Base-by-base conservation (phyloP, 2,797 vertebrate species). In the Brachyrhaphis roseni region DNA sequence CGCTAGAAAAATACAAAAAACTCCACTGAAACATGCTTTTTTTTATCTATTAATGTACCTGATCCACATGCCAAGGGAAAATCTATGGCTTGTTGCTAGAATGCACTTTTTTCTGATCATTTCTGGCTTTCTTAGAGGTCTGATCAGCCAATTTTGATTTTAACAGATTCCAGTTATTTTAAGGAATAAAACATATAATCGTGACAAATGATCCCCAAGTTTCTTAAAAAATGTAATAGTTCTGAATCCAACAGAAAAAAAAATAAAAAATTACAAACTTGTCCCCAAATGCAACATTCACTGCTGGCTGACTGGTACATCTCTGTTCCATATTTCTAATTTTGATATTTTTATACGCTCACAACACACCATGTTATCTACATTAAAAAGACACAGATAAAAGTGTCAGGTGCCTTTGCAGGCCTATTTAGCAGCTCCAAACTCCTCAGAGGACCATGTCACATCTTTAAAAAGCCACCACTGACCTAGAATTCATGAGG, bases 391-490 rank as follows among this genome's bases (percentile, higher is more conserved):
- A 36, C 36, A 34, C 34, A 75, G 36, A 70, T 85, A 81, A 86
- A 55, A 72, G 79, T 84, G 82, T 80, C 86, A 82, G 81, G 26
- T 1, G 0, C 79, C 79, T 64, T 82, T 39, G 39, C 64, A 78
- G 85, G 2, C 82, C 84, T 80, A 88, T 80, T 91, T 89, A 84
- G 87, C 53, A 66, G 79, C 83, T 74, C 74, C 43, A 36, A 75
- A 80, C 80, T 90, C 92, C 89, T 83, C 1, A 0, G 86, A 87
- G 91, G 83, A 49, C 26, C 70, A 72, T 74, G 72, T 88, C 80
- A 83, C 62, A 81, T 90, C 91, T 92, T 92, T 91, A 91, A 93
- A 94, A 92, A 93, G 89, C 75, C 88, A 85, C 85, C 70, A 78
- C 85, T 90, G 92, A 89, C 91, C 92, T 81, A 94, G 89, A 93